Evolutionary conservation across 2,888 invertebrate species (phyloP), one percentile per base, ranked within the genome.

Genomic region (Heliconius aoede): DNA sequence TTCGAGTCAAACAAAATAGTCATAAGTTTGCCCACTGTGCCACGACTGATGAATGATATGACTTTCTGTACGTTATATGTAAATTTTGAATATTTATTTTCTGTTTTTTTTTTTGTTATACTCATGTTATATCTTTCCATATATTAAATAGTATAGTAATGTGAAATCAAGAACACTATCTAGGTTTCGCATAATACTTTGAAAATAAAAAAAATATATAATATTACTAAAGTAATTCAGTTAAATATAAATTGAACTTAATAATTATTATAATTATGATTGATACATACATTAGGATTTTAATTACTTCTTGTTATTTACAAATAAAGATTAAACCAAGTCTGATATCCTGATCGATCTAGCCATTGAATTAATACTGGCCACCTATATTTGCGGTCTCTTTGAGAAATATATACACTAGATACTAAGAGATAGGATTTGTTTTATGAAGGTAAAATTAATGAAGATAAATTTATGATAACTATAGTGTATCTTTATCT

Each of bases 291-390:
- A 26, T 72, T 61, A 72, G 21, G 26, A 40, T 61, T 26, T 61
- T 72, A 72, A 72, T 72, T 72, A 72, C 26, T n/a, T 26, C 36
- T 40, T 55, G 55, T 60, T 72, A 72, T 60, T 28, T 40, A 40
- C 28, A 61, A 61, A 72, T 28, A 72, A 60, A 72, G 18, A 40
- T 21, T 76, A 76, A 46, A 28, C 58, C 55, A 15, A 28, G 13
- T n/a, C 67, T 75, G 72, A 75, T 69, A n/a, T 67, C 51, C n/a
- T 78, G 78, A 78, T 78, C 72, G 78, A 78, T 78, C 72, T 78
- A 69, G 78, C 72, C 61, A 69, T 78, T 78, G 73, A 51, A 40
- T 62, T 78, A 75, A 69, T 62, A 71, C 51, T 69, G 3, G 21
- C 18, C n/a, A n/a, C n/a, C n/a, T 8, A 32, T 69, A 32, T 15